A percentile compares a stretch with the other conserved stretches of the same genome.
These are phyloP conservation scores for Rafetus swinhoei DNA, from an alignment of 2,113 vertebrate species.

Conservation along the genomic window DNA sequence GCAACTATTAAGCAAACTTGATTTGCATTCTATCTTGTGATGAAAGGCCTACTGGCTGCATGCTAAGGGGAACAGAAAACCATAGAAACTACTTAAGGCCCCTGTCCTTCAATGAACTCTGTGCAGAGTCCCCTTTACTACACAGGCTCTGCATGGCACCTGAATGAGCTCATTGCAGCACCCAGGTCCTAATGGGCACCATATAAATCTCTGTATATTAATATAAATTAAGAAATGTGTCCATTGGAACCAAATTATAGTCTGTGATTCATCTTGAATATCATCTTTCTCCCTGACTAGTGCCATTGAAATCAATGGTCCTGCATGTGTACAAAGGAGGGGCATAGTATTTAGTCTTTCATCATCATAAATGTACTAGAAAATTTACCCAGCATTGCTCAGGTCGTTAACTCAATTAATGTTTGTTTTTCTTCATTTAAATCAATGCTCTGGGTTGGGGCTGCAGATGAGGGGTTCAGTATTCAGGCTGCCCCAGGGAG, in stretches of 20 bases:
- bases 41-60: neutral
- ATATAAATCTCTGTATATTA: neutral
- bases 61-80: neutral
- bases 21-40: neutral
- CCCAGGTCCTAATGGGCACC: neutral
- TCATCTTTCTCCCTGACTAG: neutral
- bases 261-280: neutral
- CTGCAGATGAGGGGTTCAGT: too few species aligned
- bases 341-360: neutral
- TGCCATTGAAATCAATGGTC: neutral
- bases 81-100: neutral
- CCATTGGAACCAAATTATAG: neutral
- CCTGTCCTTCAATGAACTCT: neutral
- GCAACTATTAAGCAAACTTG: neutral
- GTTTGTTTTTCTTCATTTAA: too few species aligned
- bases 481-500: too few species aligned
- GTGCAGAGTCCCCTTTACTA: neutral
- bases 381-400: too few species aligned
- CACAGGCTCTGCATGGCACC: neutral
- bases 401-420: too few species aligned
- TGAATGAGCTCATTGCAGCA: neutral
- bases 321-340: neutral
- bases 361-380: neutral
- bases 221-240: neutral
- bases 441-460: too few species aligned